Percentiles rank a stretch among this genome's conserved stretches.
Conservation (phyloP, 2,888 invertebrate genomes). For the Anthrax anthrax region DNA sequence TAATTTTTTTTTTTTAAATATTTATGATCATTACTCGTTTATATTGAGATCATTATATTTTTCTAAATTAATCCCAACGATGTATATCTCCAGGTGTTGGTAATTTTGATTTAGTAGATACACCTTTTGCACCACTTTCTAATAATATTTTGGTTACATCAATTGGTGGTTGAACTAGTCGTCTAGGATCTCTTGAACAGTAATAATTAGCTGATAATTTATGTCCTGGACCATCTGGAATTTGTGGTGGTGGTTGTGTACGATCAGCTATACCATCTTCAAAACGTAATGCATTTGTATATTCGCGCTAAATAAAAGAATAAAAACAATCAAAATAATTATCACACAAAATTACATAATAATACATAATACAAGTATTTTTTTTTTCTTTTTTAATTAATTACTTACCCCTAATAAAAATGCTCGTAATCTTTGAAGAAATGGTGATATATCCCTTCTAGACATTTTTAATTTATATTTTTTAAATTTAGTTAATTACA, state of each 20-base stretch:
- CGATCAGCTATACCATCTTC: slow-evolving; percentile 52
- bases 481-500: too few species aligned
- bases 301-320: slow-evolving; percentile 38
- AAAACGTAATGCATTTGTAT: slow-evolving; percentile 49
- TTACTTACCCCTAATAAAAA: slow-evolving; percentile 49
- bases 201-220: slow-evolving; percentile 72
- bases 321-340: not conserved
- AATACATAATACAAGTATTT: not conserved
- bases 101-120: slow-evolving; percentile 26
- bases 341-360: too few species aligned
- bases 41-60: too few species aligned
- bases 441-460: slow-evolving; percentile 48
- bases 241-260: slow-evolving; percentile 63
- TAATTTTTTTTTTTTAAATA: too few species aligned
- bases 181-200: slow-evolving; percentile 61
- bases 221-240: slow-evolving; percentile 73
- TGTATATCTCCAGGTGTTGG: slow-evolving; percentile 45
- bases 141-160: slow-evolving; percentile 20
- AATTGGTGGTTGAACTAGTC: slow-evolving; percentile 35
- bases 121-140: slow-evolving; percentile 17
- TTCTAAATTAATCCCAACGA: slow-evolving; percentile 38
- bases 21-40: too few species aligned
- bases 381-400: not conserved
- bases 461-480: not conserved
- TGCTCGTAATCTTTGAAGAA: slow-evolving; percentile 46